Evolutionary conservation across 2,113 vertebrate species (phyloP), one percentile per base, ranked within the genome.

Genomic region (Cephalopterus ornatus): DNA sequence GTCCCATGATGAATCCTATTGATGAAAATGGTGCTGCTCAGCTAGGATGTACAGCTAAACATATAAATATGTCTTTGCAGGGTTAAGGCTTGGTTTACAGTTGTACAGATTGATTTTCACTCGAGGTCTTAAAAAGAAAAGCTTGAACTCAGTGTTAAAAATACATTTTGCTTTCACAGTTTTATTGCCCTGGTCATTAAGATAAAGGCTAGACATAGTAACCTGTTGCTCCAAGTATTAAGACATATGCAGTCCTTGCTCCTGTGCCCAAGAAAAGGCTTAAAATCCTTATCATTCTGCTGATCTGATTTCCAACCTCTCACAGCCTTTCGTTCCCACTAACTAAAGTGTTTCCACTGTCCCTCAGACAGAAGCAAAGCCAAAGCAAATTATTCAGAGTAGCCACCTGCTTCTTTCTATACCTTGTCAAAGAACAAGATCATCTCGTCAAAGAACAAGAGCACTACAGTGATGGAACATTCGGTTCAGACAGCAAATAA

Each of bases 391-490:
- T 89, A 80, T 84, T 88, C 52, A 63, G 59, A 86, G 73, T 49
- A 91, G 76, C 55, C 94, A 95, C 95, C 80, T 84, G 75, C 73
- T 88, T n/a, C n/a, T n/a, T n/a, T n/a, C n/a, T n/a, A n/a, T n/a
- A n/a, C n/a, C n/a, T n/a, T n/a, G n/a, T 78, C 73, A 84, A 81
- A 93, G 79, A 86, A 84, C 55, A 92, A 79, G 86, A 75, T n/a
- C n/a, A n/a, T n/a, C n/a, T n/a, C n/a, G n/a, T 78, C 73, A 84
- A 81, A 93, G 79, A 86, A 84, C 55, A 92, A 79, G 86, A 75
- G 76, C 27, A 22, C 70, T 84, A 32, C 33, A 87, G 47, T 32
- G 63, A 55, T 22, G 37, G 70, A 87, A 78, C 32, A 42, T 32
- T 63, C 1, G 6, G 68, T 89, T 95, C 53, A 68, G 55, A 82